Evolutionary conservation across 2,888 invertebrate species (phyloP), one percentile per base, ranked within the genome.

Genomic region (Caenorhabditis sp.): DNA sequence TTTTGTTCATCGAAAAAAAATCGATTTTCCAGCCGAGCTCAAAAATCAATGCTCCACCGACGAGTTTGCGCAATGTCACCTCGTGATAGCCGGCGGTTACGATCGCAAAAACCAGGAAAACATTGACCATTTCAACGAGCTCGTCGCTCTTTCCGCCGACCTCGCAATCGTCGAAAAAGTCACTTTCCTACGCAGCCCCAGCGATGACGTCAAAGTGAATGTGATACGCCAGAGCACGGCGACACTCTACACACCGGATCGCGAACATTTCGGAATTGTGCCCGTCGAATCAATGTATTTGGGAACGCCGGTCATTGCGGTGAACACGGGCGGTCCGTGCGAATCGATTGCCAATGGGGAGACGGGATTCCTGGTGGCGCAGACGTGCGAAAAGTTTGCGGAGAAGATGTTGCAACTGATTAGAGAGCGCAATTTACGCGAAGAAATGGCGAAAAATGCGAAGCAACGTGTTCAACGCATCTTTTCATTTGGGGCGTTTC

Each of bases 261-360:
- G 94, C 88, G 99, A 99, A 89, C 99, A 99, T 90, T 99, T 99
- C 90, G 99, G 99, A 5, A 99, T 99, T 84, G 99, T 99, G 10
- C 99, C 99, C 0, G 90, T 99, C 63, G 99, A 99, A 90, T 96
- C 97, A 0, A 99, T 99, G 99, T 94, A 94, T 88, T 92, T 93
- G 88, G 91, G 91, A 3, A 93, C 94, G 86, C 96, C 97, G 4
- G 96, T 99, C 0, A 92, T 99, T 79, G 99, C 99, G 0, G 93
- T 94, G 0, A 93, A 94, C 85, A 94, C 93, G 84, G 99, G 99
- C 27, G 99, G 99, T 0, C 99, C 99, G 0, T 92, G 92, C 1
- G 99, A 99, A 89, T 96, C 99, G 0, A 91, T 99, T 58, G 86
- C 83, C 10, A 76, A 89, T 73, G 87, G 86, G 1, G 81, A 83